phyloP scores from a whole-genome alignment of 1,140 invertebrate genomes.

The Trichonephila clavata region DNA sequence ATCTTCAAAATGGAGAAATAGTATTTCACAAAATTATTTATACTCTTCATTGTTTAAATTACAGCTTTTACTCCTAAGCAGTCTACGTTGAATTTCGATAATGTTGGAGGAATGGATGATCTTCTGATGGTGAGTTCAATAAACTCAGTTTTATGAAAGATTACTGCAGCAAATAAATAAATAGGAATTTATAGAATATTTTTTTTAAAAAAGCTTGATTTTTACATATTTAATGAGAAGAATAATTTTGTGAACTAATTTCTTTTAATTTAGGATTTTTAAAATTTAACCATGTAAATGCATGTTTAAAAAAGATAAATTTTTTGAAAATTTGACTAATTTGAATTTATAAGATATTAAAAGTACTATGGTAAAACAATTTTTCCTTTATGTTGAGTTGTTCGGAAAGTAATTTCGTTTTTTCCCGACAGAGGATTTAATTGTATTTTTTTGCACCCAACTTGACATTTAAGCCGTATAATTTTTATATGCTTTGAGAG shows the following conservation, averaged over 20 bases:
- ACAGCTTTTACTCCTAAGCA: slow-evolving; percentile 69
- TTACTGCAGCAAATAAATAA: no score
- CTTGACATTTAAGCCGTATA: no score
- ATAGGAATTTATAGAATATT: neutral
- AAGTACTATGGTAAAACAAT: no score
- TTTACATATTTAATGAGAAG: neutral
- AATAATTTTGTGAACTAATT: neutral
- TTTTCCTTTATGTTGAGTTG: no score
- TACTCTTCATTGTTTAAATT: neutral
- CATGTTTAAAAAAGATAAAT: no score
- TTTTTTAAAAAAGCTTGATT: neutral
- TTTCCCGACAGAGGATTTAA: no score
- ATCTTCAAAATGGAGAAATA: neutral
- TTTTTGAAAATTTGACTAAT: no score
- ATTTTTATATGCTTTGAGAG: no score
- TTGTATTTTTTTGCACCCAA: no score
- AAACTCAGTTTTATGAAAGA: neutral
- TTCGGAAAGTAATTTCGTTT: no score
- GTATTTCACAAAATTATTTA: no score
- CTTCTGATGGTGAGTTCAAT: slow-evolving; percentile 83
- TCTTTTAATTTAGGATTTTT: neutral
- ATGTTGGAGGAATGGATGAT: slow-evolving; percentile 88
- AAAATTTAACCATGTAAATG: neutral
- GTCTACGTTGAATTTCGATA: slow-evolving; percentile 85
- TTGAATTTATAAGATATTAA: no score